Percentiles rank a stretch among this genome's conserved stretches.
Evolutionary conservation across 92 coral and sea anemone species (phyloP).

Genomic region (Epizoanthus scotinus): DNA sequence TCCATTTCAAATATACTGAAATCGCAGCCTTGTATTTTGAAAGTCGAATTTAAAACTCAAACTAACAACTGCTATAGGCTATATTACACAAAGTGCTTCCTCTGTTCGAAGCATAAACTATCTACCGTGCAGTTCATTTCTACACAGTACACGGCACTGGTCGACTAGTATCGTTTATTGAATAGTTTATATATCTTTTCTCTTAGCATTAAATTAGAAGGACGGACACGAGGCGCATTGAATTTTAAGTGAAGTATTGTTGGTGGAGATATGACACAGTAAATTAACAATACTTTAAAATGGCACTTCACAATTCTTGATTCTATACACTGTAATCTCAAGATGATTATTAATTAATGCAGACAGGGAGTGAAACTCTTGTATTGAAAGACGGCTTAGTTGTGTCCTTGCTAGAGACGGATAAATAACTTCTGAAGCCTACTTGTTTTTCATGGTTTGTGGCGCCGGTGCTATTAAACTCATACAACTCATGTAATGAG

Average conservation of each 20-base stretch:
- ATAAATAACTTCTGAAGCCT: background rate
- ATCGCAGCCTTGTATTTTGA: too few relatives aligned
- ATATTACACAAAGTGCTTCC: too few relatives aligned
- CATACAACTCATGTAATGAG: too few relatives aligned
- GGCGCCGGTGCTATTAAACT: too few relatives aligned
- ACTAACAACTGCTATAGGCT: too few relatives aligned
- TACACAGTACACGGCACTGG: too few relatives aligned
- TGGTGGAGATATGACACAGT: background rate
- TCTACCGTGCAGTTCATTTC: too few relatives aligned
- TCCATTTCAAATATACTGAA: too few relatives aligned
- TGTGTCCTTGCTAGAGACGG: background rate
- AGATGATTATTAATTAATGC: conserved; percentile 12
- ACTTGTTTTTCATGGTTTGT: too few relatives aligned
- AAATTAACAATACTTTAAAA: background rate
- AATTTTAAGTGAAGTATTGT: background rate
- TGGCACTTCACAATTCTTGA: background rate
- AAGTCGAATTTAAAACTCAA: too few relatives aligned
- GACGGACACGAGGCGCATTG: background rate
- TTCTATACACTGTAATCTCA: background rate
- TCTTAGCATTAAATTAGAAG: background rate
- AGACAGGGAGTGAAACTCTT: conserved; percentile 21
- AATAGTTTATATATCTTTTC: background rate
- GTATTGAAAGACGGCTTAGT: background rate
- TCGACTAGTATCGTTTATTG: too few relatives aligned
- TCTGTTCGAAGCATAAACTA: too few relatives aligned